Evolutionary conservation across 2,888 invertebrate species (phyloP).

Genomic region (Leptopilina syphax): DNA sequence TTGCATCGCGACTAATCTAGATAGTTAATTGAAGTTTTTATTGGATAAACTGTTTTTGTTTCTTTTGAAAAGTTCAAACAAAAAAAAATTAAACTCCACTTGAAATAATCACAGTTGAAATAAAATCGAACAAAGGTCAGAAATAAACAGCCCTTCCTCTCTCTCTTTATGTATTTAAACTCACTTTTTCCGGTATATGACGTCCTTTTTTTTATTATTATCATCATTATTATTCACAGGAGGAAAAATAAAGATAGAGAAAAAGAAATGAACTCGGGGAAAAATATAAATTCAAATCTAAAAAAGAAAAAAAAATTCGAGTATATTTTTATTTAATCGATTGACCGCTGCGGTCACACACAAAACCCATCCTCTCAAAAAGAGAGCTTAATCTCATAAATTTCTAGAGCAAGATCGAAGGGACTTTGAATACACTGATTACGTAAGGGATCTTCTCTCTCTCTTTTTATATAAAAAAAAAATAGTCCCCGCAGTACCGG

Average conservation of each 20-base stretch:
- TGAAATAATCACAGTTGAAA: slow-evolving; percentile 7
- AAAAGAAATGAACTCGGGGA: not conserved
- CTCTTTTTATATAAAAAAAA: slow-evolving; percentile 21
- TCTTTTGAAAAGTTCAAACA: not conserved
- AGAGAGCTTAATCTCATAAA: slow-evolving; percentile 36
- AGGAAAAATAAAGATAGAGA: not conserved
- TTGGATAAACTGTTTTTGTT: not conserved
- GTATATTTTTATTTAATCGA: slow-evolving; percentile 23
- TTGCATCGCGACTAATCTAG: not conserved
- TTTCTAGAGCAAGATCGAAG: slow-evolving; percentile 35
- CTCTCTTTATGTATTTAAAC: not conserved
- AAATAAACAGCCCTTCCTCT: not conserved
- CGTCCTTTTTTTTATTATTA: not conserved
- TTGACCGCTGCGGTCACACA: slow-evolving; percentile 31
- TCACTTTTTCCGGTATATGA: not conserved
- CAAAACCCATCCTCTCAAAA: not conserved
- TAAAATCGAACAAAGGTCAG: slow-evolving; percentile 13
- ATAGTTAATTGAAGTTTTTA: not conserved
- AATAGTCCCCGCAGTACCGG: slow-evolving; percentile 14
- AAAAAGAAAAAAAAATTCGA: not conserved
- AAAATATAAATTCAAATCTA: not conserved
- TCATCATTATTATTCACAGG: not conserved
- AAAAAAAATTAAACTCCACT: slow-evolving; percentile 6
- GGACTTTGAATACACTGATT: slow-evolving; percentile 37
- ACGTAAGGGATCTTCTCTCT: slow-evolving; percentile 18